Conservation (phyloP, 2,797 vertebrate species). For the Phalloptychus januarius region DNA sequence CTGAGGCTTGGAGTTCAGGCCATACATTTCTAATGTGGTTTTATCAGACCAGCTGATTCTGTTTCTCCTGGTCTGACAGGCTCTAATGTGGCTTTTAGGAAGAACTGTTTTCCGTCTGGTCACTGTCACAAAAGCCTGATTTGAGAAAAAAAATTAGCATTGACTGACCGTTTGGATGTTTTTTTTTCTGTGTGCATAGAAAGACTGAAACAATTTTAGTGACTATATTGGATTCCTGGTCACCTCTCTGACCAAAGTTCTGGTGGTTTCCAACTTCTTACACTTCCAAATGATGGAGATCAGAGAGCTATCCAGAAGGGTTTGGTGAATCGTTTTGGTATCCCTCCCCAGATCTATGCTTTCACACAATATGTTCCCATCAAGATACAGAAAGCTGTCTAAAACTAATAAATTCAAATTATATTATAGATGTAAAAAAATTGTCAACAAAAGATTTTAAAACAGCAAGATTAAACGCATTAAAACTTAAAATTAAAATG, state of each 20-base stretch:
- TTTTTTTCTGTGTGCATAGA: background rate
- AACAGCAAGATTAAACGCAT: no score
- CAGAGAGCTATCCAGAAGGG: background rate
- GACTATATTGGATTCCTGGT: background rate
- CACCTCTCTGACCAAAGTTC: background rate
- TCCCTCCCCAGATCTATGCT: background rate
- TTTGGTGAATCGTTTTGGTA: background rate
- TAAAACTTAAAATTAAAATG: no score
- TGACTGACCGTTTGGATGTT: background rate
- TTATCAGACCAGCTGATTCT: background rate
- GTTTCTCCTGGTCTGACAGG: background rate
- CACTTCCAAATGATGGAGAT: background rate
- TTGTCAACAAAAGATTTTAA: no score
- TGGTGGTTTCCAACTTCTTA: background rate
- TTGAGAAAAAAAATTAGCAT: background rate
- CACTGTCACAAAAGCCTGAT: background rate
- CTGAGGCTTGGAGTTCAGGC: no score
- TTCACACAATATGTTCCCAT: no score
- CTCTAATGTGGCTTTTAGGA: background rate
- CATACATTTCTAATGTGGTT: background rate
- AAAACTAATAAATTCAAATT: no score
- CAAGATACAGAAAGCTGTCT: no score
- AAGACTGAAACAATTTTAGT: background rate
- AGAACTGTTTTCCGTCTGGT: background rate
- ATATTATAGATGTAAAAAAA: no score